These are phyloP conservation scores for Antechinus stuartii DNA, from an alignment of 2,113 vertebrate species.

Conservation along the genomic window DNA sequence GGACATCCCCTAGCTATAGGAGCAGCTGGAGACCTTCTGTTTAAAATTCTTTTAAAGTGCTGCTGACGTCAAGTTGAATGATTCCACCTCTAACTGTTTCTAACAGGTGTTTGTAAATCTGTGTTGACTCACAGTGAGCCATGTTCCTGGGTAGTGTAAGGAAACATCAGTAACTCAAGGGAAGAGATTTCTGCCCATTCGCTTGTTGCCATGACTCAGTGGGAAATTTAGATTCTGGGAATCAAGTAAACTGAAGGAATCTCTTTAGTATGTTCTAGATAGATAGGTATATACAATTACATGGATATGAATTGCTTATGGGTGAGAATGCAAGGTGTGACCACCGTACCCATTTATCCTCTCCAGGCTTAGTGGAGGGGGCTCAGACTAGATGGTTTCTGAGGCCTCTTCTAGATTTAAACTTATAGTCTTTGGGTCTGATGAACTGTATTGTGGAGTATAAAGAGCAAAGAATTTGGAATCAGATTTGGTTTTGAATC, in stretches of 20 bases:
- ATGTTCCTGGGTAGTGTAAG: neutral
- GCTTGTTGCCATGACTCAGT: neutral
- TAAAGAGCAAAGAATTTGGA: neutral
- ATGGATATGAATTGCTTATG: neutral
- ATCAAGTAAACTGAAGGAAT: neutral
- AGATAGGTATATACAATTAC: neutral
- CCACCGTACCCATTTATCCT: neutral
- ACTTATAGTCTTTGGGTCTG: neutral
- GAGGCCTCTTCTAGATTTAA: neutral
- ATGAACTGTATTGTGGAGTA: neutral
- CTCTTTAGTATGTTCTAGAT: neutral
- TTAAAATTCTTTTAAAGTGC: neutral
- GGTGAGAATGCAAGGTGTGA: neutral
- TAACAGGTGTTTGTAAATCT: neutral
- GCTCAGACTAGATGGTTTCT: neutral
- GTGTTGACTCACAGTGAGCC: neutral
- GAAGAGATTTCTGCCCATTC: neutral
- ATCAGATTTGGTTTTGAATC: neutral
- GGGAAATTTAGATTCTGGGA: neutral
- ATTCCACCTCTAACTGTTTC: neutral
- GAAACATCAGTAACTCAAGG: neutral
- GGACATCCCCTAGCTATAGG: neutral
- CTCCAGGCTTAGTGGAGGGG: neutral
- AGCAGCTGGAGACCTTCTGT: conserved; percentile 26
- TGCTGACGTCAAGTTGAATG: conserved; percentile 7